phyloP scores from a whole-genome alignment of 2,797 vertebrate genomes.

The Pyrocephalus nanus region DNA sequence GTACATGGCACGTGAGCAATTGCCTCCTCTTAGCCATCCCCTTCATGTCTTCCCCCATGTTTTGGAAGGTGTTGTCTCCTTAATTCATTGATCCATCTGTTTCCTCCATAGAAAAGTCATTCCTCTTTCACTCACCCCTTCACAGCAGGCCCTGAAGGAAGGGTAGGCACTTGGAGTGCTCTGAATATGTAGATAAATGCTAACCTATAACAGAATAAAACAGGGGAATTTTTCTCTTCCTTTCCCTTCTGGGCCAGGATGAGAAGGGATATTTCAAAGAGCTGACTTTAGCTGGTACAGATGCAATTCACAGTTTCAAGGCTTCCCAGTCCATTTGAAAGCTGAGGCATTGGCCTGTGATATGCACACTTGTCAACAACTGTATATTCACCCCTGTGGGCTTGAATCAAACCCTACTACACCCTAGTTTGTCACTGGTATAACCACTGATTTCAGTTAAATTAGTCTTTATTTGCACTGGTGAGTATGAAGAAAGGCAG shows the following conservation, averaged over 20 bases:
- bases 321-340: neutral
- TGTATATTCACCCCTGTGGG: neutral
- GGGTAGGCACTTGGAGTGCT: neutral
- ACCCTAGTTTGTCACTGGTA: neutral
- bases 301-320: neutral
- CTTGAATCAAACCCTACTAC: neutral
- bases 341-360: neutral
- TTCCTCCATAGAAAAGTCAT: neutral
- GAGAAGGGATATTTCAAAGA: neutral
- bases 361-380: neutral
- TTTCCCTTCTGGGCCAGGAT: neutral
- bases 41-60: neutral
- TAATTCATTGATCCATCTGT: neutral
- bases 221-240: neutral
- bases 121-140: neutral
- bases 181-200: neutral
- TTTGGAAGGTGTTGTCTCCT: neutral
- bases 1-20: neutral
- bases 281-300: neutral
- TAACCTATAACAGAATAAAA: neutral
- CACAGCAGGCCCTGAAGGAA: neutral
- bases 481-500: slow-evolving; percentile 46
- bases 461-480: slow-evolving; percentile 16
- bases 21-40: neutral
- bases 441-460: slow-evolving; percentile 38